These are phyloP conservation scores for Blastobasis adustella DNA, from an alignment of 2,888 invertebrate species.

Conservation along the genomic window DNA sequence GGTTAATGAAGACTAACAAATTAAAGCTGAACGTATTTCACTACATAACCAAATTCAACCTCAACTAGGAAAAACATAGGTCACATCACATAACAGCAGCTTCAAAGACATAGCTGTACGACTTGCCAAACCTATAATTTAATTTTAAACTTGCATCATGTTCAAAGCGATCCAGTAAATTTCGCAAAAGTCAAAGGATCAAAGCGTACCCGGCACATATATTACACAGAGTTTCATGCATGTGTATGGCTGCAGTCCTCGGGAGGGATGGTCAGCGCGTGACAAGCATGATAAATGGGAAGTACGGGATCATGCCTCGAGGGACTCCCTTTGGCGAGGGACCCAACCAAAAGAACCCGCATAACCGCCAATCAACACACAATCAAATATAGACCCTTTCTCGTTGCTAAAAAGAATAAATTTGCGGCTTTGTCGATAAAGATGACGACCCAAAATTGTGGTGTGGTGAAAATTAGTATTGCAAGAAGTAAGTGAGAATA, in stretches of 20 bases:
- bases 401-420: neutral
- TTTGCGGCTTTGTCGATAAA: slow-evolving; percentile 11
- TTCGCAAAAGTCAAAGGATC: no score
- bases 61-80: neutral
- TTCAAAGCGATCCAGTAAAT: slow-evolving; percentile 8
- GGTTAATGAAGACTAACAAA: neutral
- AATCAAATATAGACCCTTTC: slow-evolving; percentile 1
- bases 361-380: slow-evolving; percentile 21
- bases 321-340: slow-evolving; percentile 59
- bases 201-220: no score
- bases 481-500: slow-evolving; percentile 52
- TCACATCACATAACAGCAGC: neutral
- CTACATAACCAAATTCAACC: neutral
- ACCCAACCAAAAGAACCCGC: slow-evolving; percentile 43
- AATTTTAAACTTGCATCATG: neutral
- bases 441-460: slow-evolving; percentile 52
- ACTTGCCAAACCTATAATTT: neutral
- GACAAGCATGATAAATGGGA: slow-evolving; percentile 72
- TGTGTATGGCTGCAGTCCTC: slow-evolving; percentile 52
- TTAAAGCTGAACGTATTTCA: neutral
- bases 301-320: slow-evolving; percentile 66
- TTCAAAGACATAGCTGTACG: neutral
- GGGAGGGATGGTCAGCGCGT: slow-evolving; percentile 71
- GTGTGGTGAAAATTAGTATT: slow-evolving; percentile 55
- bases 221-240: slow-evolving; percentile 19